Base-by-base conservation (phyloP, 2,797 vertebrate species). In the Cyclopterus lumpus region DNA sequence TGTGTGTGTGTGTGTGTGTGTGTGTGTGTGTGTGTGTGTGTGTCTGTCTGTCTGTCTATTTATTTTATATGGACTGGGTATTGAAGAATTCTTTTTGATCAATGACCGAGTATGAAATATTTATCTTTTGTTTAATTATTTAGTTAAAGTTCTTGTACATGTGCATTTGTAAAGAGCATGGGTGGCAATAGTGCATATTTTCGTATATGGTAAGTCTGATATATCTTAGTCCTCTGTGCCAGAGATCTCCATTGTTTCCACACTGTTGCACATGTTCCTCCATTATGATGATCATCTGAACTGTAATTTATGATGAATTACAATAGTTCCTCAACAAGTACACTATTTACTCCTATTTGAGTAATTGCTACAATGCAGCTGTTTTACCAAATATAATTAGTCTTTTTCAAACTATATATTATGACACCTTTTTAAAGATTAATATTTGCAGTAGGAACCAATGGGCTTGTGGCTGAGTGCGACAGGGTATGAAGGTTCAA, bases 1-100 rank as follows among this genome's bases (percentile, higher is more conserved):
- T 60, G 16, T 70, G 46, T 51, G 62, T 67, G 15, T 46, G 92
- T 92, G 36, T 38, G 87, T 73, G 42, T 38, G 53, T 51, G 20
- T 62, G 32, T 59, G 55, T 74, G 10, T 44, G 48, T 26, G 20
- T 67, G 36, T 60, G 18, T 70, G 42, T 62, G 32, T 59, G 57
- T 74, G 6, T 34, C 59, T 26, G n/a, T 67, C 22, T 55, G 15
- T 64, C 30, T n/a, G n/a, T n/a, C 24, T 26, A 26, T 2, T 26
- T 4, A 14, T 64, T 65, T 60, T 14, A 34, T 34, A 2, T 40
- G 1, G 1, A 6, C 28, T 38, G 20, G 14, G 7, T 64, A 55
- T 3, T 48, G 26, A 51, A 5, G 4, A 67, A 8, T 18, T 28
- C 24, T 28, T 44, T 54, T 54, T 53, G 24, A 14, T 26, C 51